phyloP scores from a whole-genome alignment of 2,888 invertebrate species.

The Chesias legatella region DNA sequence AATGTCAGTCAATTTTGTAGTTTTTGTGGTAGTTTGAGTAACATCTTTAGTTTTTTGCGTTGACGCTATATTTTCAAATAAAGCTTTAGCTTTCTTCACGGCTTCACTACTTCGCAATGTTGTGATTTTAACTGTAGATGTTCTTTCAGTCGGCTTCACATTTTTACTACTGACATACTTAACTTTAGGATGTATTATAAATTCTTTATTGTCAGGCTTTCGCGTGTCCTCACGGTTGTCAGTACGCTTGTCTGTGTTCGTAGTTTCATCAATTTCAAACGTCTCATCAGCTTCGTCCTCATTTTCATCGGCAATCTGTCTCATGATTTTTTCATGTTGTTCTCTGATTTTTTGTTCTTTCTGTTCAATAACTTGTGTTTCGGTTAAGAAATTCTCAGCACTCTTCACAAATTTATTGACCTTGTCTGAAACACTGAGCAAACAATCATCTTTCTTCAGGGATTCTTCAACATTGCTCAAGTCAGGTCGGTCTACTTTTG shows the following conservation, averaged over 20 bases:
- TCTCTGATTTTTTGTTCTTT: constrained; percentile 65
- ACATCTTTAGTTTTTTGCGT: constrained; percentile 51
- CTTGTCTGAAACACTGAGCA: constrained; percentile 83
- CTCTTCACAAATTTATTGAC: constrained; percentile 83
- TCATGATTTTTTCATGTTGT: constrained; percentile 70
- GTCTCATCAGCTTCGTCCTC: constrained; percentile 39
- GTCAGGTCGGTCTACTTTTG: constrained; percentile 72
- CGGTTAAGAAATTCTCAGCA: constrained; percentile 75
- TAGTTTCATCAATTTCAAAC: constrained; percentile 28
- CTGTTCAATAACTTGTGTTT: constrained; percentile 54
- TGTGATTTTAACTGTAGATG: constrained; percentile 58
- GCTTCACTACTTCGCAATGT: constrained; percentile 81
- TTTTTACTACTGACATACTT: constrained; percentile 44
- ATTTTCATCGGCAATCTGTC: constrained; percentile 49
- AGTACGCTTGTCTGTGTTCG: constrained; percentile 7
- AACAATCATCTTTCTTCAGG: constrained; percentile 80
- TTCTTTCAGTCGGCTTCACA: constrained; percentile 43
- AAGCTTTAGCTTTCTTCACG: constrained; percentile 85
- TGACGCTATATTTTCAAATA: constrained; percentile 84
- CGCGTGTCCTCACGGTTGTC: constrained; percentile 34
- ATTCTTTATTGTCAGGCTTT: constrained; percentile 43
- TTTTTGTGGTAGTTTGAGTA: constrained; percentile 35
- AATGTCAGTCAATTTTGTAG: constrained; percentile 73
- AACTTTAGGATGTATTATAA: constrained; percentile 43
- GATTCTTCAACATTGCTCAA: constrained; percentile 79